Conservation (phyloP, 2,797 vertebrate species). For the Dermochelys coriacea region DNA sequence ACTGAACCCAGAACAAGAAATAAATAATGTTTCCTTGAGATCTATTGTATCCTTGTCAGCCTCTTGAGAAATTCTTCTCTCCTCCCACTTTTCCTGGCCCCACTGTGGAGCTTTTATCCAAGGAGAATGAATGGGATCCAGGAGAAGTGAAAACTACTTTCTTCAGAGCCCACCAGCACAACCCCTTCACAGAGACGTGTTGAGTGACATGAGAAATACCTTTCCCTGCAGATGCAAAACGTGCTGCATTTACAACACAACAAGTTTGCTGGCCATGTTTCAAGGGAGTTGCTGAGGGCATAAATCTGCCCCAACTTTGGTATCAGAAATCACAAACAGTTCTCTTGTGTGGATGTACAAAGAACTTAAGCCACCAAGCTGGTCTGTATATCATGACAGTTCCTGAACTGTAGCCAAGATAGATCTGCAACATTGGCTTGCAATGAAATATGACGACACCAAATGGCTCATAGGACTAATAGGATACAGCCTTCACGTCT, state of each 20-base stretch:
- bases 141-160: neutral
- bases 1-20: neutral
- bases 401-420: neutral
- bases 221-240: neutral
- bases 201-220: neutral
- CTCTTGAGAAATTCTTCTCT: neutral
- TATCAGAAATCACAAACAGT: slow-evolving; percentile 6
- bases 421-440: neutral
- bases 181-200: neutral
- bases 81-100: neutral
- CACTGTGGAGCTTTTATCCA: neutral
- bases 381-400: neutral
- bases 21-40: neutral
- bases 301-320: neutral
- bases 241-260: neutral
- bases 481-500: neutral
- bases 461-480: neutral
- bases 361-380: neutral
- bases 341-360: neutral
- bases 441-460: neutral
- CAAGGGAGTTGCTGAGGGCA: neutral
- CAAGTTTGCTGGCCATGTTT: neutral
- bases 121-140: neutral
- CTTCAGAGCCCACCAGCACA: neutral
- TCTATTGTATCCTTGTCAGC: neutral